Conservation (phyloP, 2,888 invertebrate genomes). For the Chymomyza fuscimana region DNA sequence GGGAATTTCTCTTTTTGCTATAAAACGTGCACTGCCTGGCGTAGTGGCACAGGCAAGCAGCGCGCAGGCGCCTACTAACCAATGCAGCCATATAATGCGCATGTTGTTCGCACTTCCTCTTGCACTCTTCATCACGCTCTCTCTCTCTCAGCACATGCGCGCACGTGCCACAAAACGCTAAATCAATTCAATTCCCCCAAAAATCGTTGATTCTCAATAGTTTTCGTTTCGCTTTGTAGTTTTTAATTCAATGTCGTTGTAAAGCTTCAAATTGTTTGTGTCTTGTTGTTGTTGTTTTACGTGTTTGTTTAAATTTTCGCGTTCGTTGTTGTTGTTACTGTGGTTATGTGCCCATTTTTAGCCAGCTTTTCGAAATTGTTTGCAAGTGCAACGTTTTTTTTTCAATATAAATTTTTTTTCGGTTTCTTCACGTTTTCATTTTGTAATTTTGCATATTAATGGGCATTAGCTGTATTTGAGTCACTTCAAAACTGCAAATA, state of each 20-base stretch:
- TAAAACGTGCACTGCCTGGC: constrained; percentile 58
- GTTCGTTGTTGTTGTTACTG: constrained; percentile 15
- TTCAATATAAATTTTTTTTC: constrained; percentile 10
- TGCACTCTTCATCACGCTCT: neutral
- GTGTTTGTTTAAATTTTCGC: constrained; percentile 17
- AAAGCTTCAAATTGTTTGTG: constrained; percentile 37
- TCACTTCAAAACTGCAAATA: constrained; percentile 33
- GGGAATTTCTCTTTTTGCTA: constrained; percentile 65
- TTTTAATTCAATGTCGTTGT: constrained; percentile 27
- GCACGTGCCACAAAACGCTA: constrained; percentile 13
- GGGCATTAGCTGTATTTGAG: neutral
- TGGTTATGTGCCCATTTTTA: constrained; percentile 53
- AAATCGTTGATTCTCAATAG: constrained; percentile 27
- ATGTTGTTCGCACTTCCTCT: constrained; percentile 19
- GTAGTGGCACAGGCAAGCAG: constrained; percentile 38
- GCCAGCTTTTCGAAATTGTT: constrained; percentile 12
- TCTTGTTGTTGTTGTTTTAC: constrained; percentile 32
- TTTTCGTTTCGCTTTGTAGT: constrained; percentile 17
- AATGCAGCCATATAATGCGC: constrained; percentile 5
- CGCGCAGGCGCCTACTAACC: constrained; percentile 31
- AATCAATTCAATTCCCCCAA: constrained; percentile 1
- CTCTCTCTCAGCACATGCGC: constrained; percentile 1
- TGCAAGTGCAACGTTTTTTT: constrained; percentile 12
- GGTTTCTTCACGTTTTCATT: constrained; percentile 47
- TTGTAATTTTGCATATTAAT: constrained; percentile 37